Base-by-base conservation (phyloP, 2,888 invertebrate species). In the Drosophila pseudotakahashii region DNA sequence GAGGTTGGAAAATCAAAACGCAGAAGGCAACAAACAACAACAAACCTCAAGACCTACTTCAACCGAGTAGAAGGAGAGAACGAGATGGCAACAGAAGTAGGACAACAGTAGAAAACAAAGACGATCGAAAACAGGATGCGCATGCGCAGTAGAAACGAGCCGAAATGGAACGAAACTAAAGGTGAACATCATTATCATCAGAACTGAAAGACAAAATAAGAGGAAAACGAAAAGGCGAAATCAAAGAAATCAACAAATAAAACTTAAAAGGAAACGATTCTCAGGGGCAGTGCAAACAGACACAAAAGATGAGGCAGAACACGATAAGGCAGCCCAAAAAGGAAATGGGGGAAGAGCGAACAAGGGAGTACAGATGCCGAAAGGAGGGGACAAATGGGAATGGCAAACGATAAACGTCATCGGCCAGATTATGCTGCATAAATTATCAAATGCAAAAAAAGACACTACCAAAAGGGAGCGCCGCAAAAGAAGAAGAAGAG, bases 231-330 rank as follows among this genome's bases (percentile, higher is more conserved):
- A 82, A 83, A 81, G 78, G 78, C 82, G 78, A 81, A 85, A 85
- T 82, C 80, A 85, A 82, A 85, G 85, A 85, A 79, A 79, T 85
- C 80, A 79, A 81, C 80, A 81, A 85, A 81, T 79, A 82, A 51
- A 81, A 75, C 80, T 77, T 80, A 80, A 81, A 81, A 85, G 81
- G 75, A 81, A 81, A 82, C 73, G 86, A 73, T 66, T 78, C 75
- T 71, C 70, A 50, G 70, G 60, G 62, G 60, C 48, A 71, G 73
- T 52, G 67, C 71, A 79, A 59, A 68, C 70, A 70, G 61, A 61
- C 54, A 79, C 63, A 64, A 42, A 66, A 73, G 67, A 73, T 59
- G 51, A 52, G 58, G 59, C 66, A 73, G 62, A 71, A 68, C 50
- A 57, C 44, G 55, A 64, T 70, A 58, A 63, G 37, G 32, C 47